phyloP scores from a whole-genome alignment of 2,888 invertebrate genomes.

The Ennomos erosarius region DNA sequence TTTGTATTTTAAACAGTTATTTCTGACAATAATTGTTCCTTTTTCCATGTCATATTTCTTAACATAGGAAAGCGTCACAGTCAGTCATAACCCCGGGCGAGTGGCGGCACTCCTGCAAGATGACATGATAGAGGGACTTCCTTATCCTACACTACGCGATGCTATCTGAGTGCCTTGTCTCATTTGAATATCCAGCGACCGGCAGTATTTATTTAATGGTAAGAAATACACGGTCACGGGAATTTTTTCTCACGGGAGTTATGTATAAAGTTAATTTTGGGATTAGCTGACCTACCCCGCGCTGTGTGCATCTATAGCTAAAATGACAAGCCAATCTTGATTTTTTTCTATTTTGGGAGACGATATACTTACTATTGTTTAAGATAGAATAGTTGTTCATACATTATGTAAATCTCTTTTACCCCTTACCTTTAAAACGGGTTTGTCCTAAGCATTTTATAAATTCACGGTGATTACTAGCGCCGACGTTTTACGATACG shows the following conservation, averaged over 20 bases:
- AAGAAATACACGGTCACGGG: slow-evolving; percentile 47
- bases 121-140: slow-evolving; percentile 69
- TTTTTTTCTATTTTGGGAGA: too few relatives aligned
- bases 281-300: too few relatives aligned
- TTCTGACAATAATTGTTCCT: too few relatives aligned
- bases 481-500: slow-evolving; percentile 9
- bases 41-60: slow-evolving; percentile 29
- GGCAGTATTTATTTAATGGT: slow-evolving; percentile 56
- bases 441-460: too few relatives aligned
- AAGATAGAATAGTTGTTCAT: too few relatives aligned
- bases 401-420: too few relatives aligned
- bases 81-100: slow-evolving; percentile 57
- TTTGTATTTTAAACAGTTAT: too few relatives aligned
- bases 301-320: too few relatives aligned
- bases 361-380: too few relatives aligned
- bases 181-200: slow-evolving; percentile 76
- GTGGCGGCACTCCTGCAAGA: slow-evolving; percentile 26
- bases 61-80: slow-evolving; percentile 41
- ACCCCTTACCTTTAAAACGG: too few relatives aligned
- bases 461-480: neutral
- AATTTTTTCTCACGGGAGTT: slow-evolving; percentile 9
- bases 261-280: neutral
- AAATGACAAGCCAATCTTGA: too few relatives aligned
- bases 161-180: slow-evolving; percentile 68
- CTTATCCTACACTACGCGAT: slow-evolving; percentile 74